Percentiles rank a stretch among this genome's conserved stretches.
Conservation (phyloP, 2,113 vertebrate species). For the Bufo gargarizans region DNA sequence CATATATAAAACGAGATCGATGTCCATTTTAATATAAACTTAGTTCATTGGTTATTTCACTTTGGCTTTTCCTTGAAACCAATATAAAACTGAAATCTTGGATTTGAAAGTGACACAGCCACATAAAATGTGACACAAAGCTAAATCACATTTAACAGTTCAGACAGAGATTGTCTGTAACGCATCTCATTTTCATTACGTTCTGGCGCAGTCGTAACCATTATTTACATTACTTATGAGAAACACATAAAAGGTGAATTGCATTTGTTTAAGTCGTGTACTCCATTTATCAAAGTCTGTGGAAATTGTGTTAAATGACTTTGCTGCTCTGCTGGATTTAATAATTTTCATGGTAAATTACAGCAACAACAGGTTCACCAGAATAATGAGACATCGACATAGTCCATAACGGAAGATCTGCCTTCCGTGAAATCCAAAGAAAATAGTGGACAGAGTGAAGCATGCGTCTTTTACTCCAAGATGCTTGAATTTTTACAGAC, state of each 20-base stretch:
- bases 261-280: conserved; percentile 52
- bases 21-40: not conserved
- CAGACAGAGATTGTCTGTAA: conserved; percentile 41
- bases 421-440: not conserved
- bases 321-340: conserved; percentile 52
- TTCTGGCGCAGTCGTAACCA: conserved; percentile 42
- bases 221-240: conserved; percentile 52
- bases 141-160: conserved; percentile 49
- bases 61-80: conserved; percentile 19
- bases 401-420: conserved; percentile 6
- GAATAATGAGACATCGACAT: conserved; percentile 31
- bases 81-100: conserved; percentile 22
- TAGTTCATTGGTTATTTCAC: not conserved
- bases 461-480: not conserved
- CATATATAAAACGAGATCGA: not conserved
- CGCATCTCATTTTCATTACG: conserved; percentile 47
- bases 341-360: conserved; percentile 54
- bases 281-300: conserved; percentile 56
- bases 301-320: conserved; percentile 51
- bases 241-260: conserved; percentile 55
- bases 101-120: not conserved
- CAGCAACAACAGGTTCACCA: conserved; percentile 40
- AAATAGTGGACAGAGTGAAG: not conserved
- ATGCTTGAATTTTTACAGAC: not conserved
- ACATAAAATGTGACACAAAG: conserved; percentile 37